Evolutionary conservation across 2,888 invertebrate genomes (phyloP).

Genomic region (Malacosoma neustria): DNA sequence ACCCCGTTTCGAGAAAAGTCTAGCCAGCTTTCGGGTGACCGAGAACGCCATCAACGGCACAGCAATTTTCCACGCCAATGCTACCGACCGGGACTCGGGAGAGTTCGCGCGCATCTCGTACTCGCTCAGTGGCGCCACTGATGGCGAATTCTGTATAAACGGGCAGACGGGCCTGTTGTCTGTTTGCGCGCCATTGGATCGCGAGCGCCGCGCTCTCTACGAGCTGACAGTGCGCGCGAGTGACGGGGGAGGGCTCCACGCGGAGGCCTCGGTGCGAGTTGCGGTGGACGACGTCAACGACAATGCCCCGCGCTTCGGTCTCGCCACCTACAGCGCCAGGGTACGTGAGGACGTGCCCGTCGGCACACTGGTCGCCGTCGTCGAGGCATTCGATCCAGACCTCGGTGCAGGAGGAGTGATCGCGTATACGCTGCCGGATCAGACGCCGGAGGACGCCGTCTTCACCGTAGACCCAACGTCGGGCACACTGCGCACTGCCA

Average conservation of each 20-base stretch:
- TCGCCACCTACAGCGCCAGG: constrained; percentile 84
- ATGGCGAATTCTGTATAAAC: constrained; percentile 89
- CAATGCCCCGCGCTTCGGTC: constrained; percentile 87
- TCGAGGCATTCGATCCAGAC: constrained; percentile 89
- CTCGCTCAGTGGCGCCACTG: constrained; percentile 82
- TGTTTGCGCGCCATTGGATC: constrained; percentile 85
- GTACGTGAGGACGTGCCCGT: constrained; percentile 93
- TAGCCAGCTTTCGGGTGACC: constrained; percentile 88
- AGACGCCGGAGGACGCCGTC: constrained; percentile 76
- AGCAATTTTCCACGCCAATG: constrained; percentile 86
- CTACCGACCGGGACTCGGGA: constrained; percentile 89
- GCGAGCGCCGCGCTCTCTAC: constrained; percentile 88
- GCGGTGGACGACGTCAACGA: constrained; percentile 93
- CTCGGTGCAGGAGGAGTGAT: constrained; percentile 87
- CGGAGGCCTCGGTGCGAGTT: constrained; percentile 88
- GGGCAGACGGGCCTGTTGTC: constrained; percentile 83
- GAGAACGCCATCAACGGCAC: constrained; percentile 92
- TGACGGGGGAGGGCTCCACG: constrained; percentile 84
- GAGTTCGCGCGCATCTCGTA: constrained; percentile 86
- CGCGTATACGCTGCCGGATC: constrained; percentile 85
- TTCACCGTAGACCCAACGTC: constrained; percentile 90
- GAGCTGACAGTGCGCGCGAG: constrained; percentile 86
- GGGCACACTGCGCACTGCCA: constrained; percentile 88
- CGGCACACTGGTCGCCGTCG: constrained; percentile 89
- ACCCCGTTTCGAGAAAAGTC: constrained; percentile 87